Conservation (phyloP, 2,888 invertebrate species). For the Cheilosia vulpina region DNA sequence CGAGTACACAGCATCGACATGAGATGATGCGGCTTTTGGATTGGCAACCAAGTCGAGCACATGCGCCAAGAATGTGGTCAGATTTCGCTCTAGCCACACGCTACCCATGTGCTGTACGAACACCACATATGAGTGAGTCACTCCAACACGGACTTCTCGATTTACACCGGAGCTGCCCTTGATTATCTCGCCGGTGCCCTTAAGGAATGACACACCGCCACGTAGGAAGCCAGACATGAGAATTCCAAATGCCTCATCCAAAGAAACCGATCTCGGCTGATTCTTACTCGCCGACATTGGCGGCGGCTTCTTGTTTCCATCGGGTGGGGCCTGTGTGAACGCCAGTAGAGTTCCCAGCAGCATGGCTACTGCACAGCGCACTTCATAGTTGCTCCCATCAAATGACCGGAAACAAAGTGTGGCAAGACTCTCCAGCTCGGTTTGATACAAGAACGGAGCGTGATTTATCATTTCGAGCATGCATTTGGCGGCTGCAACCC, state of each 20-base stretch:
- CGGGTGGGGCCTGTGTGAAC: conserved; percentile 89
- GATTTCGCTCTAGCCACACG: conserved; percentile 96
- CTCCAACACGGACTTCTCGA: conserved; percentile 97
- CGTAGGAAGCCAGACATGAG: conserved; percentile 96
- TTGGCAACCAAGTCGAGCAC: conserved; percentile 96
- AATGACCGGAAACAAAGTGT: conserved; percentile 96
- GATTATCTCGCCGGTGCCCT: conserved; percentile 97
- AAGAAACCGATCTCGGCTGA: conserved; percentile 86
- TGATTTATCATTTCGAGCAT: conserved; percentile 94
- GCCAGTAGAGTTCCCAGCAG: conserved; percentile 89
- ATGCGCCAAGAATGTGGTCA: conserved; percentile 93
- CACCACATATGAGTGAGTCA: conserved; percentile 98
- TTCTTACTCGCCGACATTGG: conserved; percentile 79
- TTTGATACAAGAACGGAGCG: conserved; percentile 92
- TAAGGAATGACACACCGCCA: conserved; percentile 96
- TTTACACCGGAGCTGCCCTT: conserved; percentile 97
- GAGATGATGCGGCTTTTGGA: conserved; percentile 97
- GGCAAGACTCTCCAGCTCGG: conserved; percentile 95
- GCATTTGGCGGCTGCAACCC: conserved; percentile 96
- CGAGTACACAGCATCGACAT: conserved; percentile 98
- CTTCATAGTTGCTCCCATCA: conserved; percentile 96
- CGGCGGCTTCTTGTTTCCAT: conserved; percentile 82
- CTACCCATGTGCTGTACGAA: conserved; percentile 97
- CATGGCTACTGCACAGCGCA: conserved; percentile 95
- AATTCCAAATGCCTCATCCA: conserved; percentile 96